Base-by-base conservation (phyloP, 1,140 invertebrate genomes). In the Caenorhabditis briggsae region DNA sequence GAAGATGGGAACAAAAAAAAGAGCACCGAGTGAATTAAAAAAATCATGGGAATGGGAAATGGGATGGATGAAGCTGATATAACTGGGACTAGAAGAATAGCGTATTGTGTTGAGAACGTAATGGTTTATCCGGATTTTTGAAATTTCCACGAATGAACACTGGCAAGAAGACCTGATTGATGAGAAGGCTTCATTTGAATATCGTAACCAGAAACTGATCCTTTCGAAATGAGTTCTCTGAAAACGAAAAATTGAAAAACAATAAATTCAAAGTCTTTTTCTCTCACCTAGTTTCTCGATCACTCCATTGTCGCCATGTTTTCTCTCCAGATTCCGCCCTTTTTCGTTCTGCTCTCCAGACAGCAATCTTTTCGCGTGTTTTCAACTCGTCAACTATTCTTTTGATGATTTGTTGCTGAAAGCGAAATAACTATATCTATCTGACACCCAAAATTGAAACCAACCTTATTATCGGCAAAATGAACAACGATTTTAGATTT, bases 401-500 rank as follows among this genome's bases (percentile, higher is more conserved):
- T 12, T 70, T 53, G 6, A 85, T 1, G 41, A 74, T 58, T 9
- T 50, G 58, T n/a, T 64, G 14, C 83, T 84, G 83, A 65, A 84
- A 50, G 0, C 18, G 2, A 8, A 12, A 25, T 2, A 55, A n/a
- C 20, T 46, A 7, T 25, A 82, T 20, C 5, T 33, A 56, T 25
- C 14, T 56, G 3, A 23, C 12, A 6, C n/a, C n/a, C n/a, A n/a
- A n/a, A 46, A 3, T 50, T 6, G 6, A 33, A 53, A 56, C 33
- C 55, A 23, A 59, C 82, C 55, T 83, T 83, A 41, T 56, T 61
- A 12, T 46, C 55, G 12, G 55, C 74, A 53, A 86, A 86, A 23
- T 86, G 85, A 61, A 86, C 85, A 50, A 83, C 61, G 16, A 86
- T 86, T 25, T 86, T 86, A 2, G 85, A 70, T 48, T 86, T 86